Evolutionary conservation across 2,113 vertebrate species (phyloP).

Genomic region (Turdus rufiventris): DNA sequence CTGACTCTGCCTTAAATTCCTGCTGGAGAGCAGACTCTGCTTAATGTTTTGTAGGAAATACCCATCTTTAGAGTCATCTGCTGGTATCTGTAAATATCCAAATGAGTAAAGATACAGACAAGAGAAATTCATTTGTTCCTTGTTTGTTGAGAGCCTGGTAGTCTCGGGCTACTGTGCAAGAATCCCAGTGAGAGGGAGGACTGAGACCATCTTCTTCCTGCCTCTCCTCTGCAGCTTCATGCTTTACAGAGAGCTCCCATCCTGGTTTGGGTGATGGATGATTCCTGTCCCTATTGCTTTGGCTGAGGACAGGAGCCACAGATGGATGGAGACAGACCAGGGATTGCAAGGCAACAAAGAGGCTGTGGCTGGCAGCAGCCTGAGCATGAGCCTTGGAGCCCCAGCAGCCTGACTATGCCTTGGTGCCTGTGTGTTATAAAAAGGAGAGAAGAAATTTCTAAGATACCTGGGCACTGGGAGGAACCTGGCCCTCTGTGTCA

Average conservation of each 20-base stretch:
- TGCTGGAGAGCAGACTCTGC: background rate
- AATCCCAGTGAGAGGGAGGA: background rate
- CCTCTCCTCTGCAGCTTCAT: background rate
- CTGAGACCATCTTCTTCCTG: background rate
- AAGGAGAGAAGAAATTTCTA: background rate
- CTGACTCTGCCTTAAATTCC: background rate
- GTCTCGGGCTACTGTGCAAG: background rate
- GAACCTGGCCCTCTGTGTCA: background rate
- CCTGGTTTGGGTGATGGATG: background rate
- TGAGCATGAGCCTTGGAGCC: fast-evolving
- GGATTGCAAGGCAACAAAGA: background rate
- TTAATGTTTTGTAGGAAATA: background rate
- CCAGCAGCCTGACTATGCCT: background rate
- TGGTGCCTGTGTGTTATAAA: background rate
- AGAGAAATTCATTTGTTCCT: background rate
- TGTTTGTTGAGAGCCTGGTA: background rate
- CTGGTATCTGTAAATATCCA: background rate
- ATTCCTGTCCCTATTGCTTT: background rate
- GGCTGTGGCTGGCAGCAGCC: background rate
- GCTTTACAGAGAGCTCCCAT: background rate
- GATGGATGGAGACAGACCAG: background rate
- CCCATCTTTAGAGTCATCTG: background rate
- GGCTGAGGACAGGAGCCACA: background rate
- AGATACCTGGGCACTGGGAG: background rate
- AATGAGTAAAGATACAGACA: background rate